Conservation (phyloP, 2,888 invertebrate genomes). For the Boloria selene region DNA sequence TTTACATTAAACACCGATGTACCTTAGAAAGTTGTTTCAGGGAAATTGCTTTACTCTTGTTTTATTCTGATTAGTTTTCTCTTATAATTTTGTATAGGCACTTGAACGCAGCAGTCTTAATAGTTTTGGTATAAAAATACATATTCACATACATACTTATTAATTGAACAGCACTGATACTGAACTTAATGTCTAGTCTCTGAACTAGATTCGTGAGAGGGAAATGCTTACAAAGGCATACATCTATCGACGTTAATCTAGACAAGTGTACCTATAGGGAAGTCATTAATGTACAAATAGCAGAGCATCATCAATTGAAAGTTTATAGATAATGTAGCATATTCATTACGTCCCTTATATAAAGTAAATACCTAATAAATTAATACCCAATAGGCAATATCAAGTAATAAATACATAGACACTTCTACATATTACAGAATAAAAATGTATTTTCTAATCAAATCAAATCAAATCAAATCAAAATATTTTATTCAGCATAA, state of each 20-base stretch:
- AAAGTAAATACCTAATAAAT: too few species aligned
- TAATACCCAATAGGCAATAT: too few species aligned
- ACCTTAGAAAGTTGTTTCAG: conserved; percentile 14
- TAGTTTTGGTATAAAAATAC: neutral
- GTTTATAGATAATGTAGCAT: neutral
- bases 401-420: too few species aligned
- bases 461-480: too few species aligned
- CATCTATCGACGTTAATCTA: conserved; percentile 11
- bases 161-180: neutral
- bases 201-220: conserved; percentile 12
- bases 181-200: neutral
- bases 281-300: neutral
- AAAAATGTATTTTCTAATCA: too few species aligned
- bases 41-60: conserved; percentile 2
- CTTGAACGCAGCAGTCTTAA: neutral
- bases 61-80: conserved; percentile 4
- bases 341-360: too few species aligned
- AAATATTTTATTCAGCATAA: too few species aligned
- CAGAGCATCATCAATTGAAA: neutral
- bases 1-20: conserved; percentile 29
- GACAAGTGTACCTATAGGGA: conserved; percentile 1
- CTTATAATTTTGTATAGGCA: neutral
- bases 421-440: too few species aligned
- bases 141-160: too few species aligned
- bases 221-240: conserved; percentile 5